These are phyloP conservation scores for Buphagus erythrorhynchus DNA, from an alignment of 2,797 vertebrate genomes.

Conservation along the genomic window DNA sequence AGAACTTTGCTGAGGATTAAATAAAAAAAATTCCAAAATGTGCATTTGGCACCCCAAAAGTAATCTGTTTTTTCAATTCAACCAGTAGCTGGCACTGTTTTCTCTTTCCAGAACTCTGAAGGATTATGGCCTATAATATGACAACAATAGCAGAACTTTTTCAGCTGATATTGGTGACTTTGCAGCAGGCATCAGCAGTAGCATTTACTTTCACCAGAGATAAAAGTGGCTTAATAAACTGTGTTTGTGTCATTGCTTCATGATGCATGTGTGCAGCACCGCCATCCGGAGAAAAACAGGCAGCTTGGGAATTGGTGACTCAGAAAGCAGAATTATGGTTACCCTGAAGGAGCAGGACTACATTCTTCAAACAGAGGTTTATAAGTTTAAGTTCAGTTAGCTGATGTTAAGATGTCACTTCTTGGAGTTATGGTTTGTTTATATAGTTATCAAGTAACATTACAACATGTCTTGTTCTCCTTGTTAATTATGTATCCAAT, in stretches of 20 bases:
- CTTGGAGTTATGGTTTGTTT: not conserved
- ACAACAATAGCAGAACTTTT: conserved; percentile 12
- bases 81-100: conserved; percentile 12
- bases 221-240: conserved; percentile 32
- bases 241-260: not conserved
- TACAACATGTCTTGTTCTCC: not conserved
- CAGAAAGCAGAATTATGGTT: not conserved
- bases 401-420: not conserved
- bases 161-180: not conserved
- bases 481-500: not conserved
- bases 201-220: conserved; percentile 1
- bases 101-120: not conserved
- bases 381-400: not conserved
- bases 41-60: not conserved
- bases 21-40: not conserved
- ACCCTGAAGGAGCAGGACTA: not conserved
- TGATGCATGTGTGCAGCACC: not conserved
- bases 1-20: not conserved
- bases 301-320: not conserved
- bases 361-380: not conserved
- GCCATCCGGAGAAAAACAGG: not conserved
- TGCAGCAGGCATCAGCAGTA: conserved; percentile 26
- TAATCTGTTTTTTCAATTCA: not conserved
- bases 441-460: not conserved
- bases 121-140: not conserved